A percentile compares a stretch with the other conserved stretches of the same genome.
Evolutionary conservation across 2,888 invertebrate species (phyloP).

Genomic region (Ichneumoninae sp.): DNA sequence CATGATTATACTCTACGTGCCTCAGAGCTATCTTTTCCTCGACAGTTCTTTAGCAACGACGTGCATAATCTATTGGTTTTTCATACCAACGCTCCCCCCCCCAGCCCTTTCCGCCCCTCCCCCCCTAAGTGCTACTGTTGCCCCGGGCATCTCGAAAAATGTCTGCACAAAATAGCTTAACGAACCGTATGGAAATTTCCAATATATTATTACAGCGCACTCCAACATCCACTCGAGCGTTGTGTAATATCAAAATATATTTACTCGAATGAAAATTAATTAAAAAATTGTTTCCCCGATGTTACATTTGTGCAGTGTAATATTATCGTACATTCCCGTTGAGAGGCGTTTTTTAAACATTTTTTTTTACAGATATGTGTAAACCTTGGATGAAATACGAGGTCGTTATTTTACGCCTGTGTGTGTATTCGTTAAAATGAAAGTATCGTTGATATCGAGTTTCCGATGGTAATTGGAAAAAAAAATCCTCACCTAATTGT

Average conservation of each 20-base stretch:
- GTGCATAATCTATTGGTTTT: conserved; percentile 52
- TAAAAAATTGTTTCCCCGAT: background rate
- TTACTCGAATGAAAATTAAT: background rate
- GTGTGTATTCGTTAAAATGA: no score
- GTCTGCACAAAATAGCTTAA: background rate
- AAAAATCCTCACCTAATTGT: background rate
- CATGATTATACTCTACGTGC: background rate
- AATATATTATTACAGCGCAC: background rate
- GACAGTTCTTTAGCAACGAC: conserved; percentile 23
- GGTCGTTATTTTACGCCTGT: background rate
- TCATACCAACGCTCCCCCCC: conserved; percentile 5
- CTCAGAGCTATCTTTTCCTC: conserved; percentile 16
- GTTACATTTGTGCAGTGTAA: background rate
- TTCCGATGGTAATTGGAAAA: background rate
- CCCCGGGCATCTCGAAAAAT: background rate
- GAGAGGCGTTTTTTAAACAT: no score
- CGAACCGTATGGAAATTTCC: background rate
- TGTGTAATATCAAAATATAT: background rate
- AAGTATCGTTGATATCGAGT: background rate
- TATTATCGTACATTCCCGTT: background rate
- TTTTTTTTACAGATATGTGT: no score
- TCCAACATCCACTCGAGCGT: background rate
- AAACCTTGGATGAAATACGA: no score
- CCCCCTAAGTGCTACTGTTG: background rate
- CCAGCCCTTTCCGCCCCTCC: background rate